Percentiles rank a stretch among this genome's conserved stretches.
Conservation (phyloP, 1,140 invertebrate species). For the Drosophila yakuba region DNA sequence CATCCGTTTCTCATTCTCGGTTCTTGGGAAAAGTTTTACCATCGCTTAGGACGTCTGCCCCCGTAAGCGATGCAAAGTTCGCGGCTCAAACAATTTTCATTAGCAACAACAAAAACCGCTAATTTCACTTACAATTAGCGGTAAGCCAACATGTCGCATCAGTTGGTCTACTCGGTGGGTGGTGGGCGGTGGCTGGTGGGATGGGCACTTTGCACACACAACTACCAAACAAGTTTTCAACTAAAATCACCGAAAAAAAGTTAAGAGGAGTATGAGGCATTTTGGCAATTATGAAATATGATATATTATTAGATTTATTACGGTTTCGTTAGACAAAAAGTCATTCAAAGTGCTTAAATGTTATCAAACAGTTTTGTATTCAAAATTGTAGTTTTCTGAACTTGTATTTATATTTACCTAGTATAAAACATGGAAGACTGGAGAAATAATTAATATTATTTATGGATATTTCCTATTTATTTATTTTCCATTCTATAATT, state of each 20-base stretch:
- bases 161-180: conserved; percentile 8
- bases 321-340: not conserved
- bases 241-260: conserved; percentile 29
- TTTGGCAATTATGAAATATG: conserved; percentile 3
- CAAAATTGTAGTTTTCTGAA: no score
- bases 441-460: no score
- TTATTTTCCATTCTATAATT: not conserved
- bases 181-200: not conserved
- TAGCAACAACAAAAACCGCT: conserved; percentile 75
- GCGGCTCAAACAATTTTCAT: conserved; percentile 70
- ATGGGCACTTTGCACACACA: conserved; percentile 1
- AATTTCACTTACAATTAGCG: conserved; percentile 82
- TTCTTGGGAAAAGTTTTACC: conserved; percentile 18
- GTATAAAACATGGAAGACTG: no score
- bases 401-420: no score
- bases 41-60: conserved; percentile 4
- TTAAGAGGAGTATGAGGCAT: not conserved
- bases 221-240: conserved; percentile 54
- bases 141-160: conserved; percentile 69
- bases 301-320: not conserved
- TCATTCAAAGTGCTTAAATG: not conserved
- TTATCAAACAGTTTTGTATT: not conserved
- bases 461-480: no score
- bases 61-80: conserved; percentile 67
- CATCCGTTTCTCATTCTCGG: conserved; percentile 28